These are phyloP conservation scores for Setipinna tenuifilis DNA, from an alignment of 2,797 vertebrate species.

Conservation along the genomic window DNA sequence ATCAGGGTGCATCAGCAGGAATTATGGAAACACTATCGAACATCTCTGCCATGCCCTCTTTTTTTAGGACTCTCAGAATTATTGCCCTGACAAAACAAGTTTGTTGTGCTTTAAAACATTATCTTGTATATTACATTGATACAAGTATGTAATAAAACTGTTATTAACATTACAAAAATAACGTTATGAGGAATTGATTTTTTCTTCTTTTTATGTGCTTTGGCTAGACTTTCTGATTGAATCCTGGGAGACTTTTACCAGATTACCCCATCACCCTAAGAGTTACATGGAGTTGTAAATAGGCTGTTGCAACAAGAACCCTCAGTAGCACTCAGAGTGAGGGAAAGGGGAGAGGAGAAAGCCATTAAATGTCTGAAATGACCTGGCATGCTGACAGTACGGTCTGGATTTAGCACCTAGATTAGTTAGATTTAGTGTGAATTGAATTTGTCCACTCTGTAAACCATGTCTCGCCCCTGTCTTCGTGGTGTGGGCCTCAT, in stretches of 20 bases:
- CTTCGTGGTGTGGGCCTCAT: background rate
- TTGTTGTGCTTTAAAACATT: background rate
- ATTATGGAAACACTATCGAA: background rate
- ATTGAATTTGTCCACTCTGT: slow-evolving; percentile 16
- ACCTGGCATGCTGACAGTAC: slow-evolving; percentile 6
- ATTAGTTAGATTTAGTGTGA: slow-evolving; percentile 25
- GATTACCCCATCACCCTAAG: background rate
- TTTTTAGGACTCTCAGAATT: background rate
- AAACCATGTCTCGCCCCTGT: background rate
- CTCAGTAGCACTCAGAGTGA: background rate
- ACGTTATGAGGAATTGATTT: too few species aligned
- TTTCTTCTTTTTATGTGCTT: background rate
- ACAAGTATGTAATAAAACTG: background rate
- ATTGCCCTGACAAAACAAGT: background rate
- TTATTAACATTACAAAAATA: background rate
- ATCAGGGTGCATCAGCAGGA: background rate
- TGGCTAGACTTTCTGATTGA: background rate
- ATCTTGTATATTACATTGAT: background rate
- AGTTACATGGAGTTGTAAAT: slow-evolving; percentile 7
- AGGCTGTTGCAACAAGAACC: background rate
- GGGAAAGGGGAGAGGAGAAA: background rate
- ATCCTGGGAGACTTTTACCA: background rate
- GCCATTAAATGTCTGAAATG: slow-evolving; percentile 17
- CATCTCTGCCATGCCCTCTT: background rate
- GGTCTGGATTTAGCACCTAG: slow-evolving; percentile 15